Conservation (phyloP, 2,797 vertebrate genomes). For the Xiphorhynchus erythropygius region DNA sequence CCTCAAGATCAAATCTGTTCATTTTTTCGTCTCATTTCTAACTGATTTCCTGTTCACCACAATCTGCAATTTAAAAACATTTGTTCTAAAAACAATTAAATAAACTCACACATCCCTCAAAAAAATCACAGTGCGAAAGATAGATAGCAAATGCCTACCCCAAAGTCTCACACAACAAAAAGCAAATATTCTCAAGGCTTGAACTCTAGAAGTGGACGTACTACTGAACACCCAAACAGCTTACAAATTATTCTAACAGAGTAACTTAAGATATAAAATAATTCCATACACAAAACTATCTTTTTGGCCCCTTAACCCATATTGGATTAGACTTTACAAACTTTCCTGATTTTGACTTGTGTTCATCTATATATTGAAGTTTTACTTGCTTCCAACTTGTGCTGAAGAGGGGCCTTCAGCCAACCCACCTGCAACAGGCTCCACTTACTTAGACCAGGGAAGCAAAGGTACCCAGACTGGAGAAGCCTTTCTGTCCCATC, state of each 20-base stretch:
- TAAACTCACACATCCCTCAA: neutral
- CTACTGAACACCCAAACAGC: neutral
- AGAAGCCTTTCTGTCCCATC: neutral
- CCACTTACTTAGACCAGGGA: accelerated
- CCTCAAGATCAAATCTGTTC: neutral
- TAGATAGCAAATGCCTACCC: neutral
- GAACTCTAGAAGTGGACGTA: neutral
- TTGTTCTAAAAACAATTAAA: neutral
- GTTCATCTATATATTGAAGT: neutral
- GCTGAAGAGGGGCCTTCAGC: neutral
- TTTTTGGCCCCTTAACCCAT: neutral
- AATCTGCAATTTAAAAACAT: neutral
- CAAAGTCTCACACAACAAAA: neutral
- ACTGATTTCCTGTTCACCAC: neutral
- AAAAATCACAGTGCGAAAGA: neutral
- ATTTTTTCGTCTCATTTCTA: neutral
- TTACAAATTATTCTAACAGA: neutral
- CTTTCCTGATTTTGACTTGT: neutral
- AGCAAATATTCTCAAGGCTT: neutral
- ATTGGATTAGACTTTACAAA: neutral
- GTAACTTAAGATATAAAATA: neutral
- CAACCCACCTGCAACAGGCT: neutral
- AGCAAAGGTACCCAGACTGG: neutral
- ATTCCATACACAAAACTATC: neutral
- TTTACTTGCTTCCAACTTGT: neutral